Percentiles rank a stretch among this genome's conserved stretches.
Conservation (phyloP, 1,140 invertebrate genomes). For the Helicoverpa zea region DNA sequence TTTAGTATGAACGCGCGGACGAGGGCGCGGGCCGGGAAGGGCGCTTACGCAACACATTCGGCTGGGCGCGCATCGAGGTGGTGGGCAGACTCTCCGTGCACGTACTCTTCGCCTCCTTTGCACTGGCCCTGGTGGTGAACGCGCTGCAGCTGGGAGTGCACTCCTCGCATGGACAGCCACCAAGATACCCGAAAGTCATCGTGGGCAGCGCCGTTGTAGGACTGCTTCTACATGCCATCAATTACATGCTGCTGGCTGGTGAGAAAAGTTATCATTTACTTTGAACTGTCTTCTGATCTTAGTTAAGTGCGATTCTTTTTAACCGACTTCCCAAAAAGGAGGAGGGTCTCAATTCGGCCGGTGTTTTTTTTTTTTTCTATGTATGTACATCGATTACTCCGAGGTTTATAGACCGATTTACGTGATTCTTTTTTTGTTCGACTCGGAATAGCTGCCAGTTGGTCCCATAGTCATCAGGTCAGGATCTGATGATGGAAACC, state of each 20-base stretch:
- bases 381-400: too few species aligned
- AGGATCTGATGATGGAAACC: too few species aligned
- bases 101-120: constrained; percentile 94
- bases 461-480: too few species aligned
- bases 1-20: constrained; percentile 78
- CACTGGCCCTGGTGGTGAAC: constrained; percentile 94
- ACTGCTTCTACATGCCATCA: constrained; percentile 75
- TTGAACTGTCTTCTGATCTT: too few species aligned
- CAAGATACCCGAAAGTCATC: constrained; percentile 89
- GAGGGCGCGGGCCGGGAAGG: constrained; percentile 86
- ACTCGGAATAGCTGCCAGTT: too few species aligned
- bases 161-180: constrained; percentile 88
- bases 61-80: constrained; percentile 96
- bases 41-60: constrained; percentile 95
- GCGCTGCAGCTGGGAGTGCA: constrained; percentile 93
- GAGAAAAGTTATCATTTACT: constrained; percentile 10
- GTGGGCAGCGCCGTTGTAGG: constrained; percentile 85
- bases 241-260: constrained; percentile 69
- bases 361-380: too few species aligned
- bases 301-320: too few species aligned
- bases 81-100: constrained; percentile 93
- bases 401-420: too few species aligned
- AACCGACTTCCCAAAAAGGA: too few species aligned
- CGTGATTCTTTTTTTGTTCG: too few species aligned
- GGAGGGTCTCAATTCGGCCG: too few species aligned